Base-by-base conservation (phyloP, 2,113 vertebrate genomes). In the Hippocampus mohnikei region DNA sequence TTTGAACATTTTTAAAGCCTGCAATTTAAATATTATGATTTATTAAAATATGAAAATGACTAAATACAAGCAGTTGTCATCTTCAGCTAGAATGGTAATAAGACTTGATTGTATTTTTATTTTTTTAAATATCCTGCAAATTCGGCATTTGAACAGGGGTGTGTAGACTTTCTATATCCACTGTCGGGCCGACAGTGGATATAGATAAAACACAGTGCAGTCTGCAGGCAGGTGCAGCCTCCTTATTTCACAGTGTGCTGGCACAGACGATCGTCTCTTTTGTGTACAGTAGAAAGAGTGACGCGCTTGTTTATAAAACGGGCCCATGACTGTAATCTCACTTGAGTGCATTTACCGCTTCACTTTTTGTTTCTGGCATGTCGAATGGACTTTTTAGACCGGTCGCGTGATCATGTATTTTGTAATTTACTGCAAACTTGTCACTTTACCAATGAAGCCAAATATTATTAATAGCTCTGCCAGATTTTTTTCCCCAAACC, bases 201-300 rank as follows among this genome's bases (percentile, higher is more conserved):
- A n/a, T n/a, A n/a, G n/a, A n/a, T n/a, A 37, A 21, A 40, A 62
- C 77, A 75, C 73, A 61, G 68, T 58, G 37, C 65, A 63, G 62
- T 74, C 77, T 59, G 11, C 10, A 40, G 60, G 33, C 33, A 62
- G 21, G 52, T 53, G 21, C 52, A n/a, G 52, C 20, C 23, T 55
- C 21, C 52, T 23, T 55, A 23, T 50, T 50, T 50, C 18, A 50
- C 3, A 48, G 46, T 52, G 50, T 21, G 50, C 59, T 61, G 59
- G 16, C 46, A 37, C 21, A 27, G 16, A n/a, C 9, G 33, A 40
- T 29, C 60, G 21, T 10, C 33, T 40, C 29, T n/a, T 62, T 62
- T 62, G 60, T 62, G 60, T 40, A 40, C 33, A 62, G 33, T 62
- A 40, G 60, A 40, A 40, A 21, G 33, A 9, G 20, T 41, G 60